A percentile compares a stretch with the other conserved stretches of the same genome.
phyloP scores from a whole-genome alignment of 1,140 invertebrate species.

The Neodiprion pinetum region DNA sequence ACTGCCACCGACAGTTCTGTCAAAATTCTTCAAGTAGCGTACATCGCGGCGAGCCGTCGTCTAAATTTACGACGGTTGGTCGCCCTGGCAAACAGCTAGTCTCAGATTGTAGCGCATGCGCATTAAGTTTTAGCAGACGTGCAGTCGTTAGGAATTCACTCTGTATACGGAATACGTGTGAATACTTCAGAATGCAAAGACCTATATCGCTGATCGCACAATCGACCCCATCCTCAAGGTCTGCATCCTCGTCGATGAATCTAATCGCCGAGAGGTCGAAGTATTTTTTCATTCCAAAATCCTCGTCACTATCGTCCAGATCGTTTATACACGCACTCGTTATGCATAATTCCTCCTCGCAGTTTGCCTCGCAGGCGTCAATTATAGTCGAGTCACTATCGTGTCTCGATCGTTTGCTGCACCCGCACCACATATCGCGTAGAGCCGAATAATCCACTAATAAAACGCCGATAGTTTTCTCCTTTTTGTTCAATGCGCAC shows the following conservation, averaged over 20 bases:
- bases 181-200: neutral
- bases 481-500: constrained; percentile 21
- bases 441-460: constrained; percentile 30
- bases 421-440: constrained; percentile 37
- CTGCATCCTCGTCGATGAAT: constrained; percentile 55
- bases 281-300: constrained; percentile 38
- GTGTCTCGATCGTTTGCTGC: constrained; percentile 26
- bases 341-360: constrained; percentile 12
- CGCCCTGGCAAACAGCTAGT: too few relatives aligned
- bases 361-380: constrained; percentile 24
- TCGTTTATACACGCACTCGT: constrained; percentile 27
- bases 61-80: too few relatives aligned
- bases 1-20: too few relatives aligned
- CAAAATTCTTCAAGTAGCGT: too few relatives aligned
- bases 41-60: too few relatives aligned
- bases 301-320: constrained; percentile 29
- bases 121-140: too few relatives aligned
- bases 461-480: constrained; percentile 27
- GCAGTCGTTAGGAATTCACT: too few relatives aligned
- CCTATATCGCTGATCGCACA: neutral
- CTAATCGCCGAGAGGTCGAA: constrained; percentile 55
- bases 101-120: too few relatives aligned
- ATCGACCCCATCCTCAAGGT: constrained; percentile 32
- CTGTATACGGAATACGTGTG: too few relatives aligned
- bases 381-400: constrained; percentile 35